Evolutionary conservation across 2,797 vertebrate species (phyloP), one percentile per base, ranked within the genome.

Genomic region (Enteromius unitaeniatus): DNA sequence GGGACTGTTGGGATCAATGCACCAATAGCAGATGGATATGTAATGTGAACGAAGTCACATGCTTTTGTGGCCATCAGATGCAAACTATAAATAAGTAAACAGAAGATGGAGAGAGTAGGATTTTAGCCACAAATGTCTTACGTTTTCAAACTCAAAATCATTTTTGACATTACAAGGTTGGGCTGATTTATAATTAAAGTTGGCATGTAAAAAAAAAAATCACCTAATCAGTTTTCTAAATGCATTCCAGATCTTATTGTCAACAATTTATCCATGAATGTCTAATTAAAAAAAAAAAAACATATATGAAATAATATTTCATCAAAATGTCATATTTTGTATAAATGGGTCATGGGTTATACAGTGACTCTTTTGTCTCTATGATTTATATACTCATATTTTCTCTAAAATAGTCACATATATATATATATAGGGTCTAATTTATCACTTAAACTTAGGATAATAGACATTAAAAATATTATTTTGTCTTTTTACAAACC

Each of bases 1-100:
- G 23, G 6, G 6, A 8, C 28, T 79, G 31, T 34, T 1, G 26
- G 15, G 51, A 60, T 60, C 23, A 6, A 31, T 15, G 45, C 37
- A 10, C 23, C 79, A 64, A 6, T 55, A 26, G 26, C 58, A 28
- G n/a, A 53, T 53, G 47, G 78, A 55, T 79, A 64, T 73, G 14
- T 51, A 75, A 26, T 60, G 15, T 37, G 28, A 14, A 13, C 15
- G 10, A 37, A 64, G 28, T 75, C 19, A 37, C 10, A 4, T 26
- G 45, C n/a, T 74, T 51, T 74, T 65, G 58, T 64, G 58, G 28
- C 28, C 70, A 19, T 82, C 21, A 51, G 19, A 31, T 64, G 55
- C 28, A 49, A 23, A 17, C 17, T 47, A 23, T 47, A 42, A 34
- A 60, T 73, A 73, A 49, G 26, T 47, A 34, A 73, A 73, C 8